Evolutionary conservation across 2,888 invertebrate species (phyloP), one percentile per base, ranked within the genome.

Genomic region (Deilephila porcellus): DNA sequence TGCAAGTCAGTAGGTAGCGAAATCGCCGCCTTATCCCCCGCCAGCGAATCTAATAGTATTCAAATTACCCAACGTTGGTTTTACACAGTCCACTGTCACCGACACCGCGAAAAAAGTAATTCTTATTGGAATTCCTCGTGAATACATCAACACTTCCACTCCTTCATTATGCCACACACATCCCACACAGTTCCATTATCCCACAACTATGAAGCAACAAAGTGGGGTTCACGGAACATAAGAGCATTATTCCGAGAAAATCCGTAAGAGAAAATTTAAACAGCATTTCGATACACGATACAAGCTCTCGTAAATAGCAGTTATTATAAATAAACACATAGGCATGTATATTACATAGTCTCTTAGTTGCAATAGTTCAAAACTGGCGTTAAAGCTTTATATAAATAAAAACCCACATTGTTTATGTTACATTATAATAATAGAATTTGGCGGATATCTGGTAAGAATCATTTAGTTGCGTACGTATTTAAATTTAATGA

Each of bases 391-490:
- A 78, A 83, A 80, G 81, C 77, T 73, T 76, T 74, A 59, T 75
- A 76, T 83, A 84, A 86, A 86, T 85, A 86, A 83, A 85, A 83
- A 76, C 80, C 79, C 79, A 79, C 81, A 78, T 79, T 86, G 86
- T 78, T 86, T 86, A 86, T 82, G 76, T 78, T 83, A 81, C 76
- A 80, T 75, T 83, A 83, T 86, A 86, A 84, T 86, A 82, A 83
- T 84, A 86, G 83, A 83, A 80, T 82, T 79, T 84, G 74, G 81
- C 80, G 85, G 86, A 85, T 78, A 84, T 86, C 86, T 86, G 86
- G 83, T 78, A 81, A 86, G 80, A 81, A 83, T 86, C 86, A 85
- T 83, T 86, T 82, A 81, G 79, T 80, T 77, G 74, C 82, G 83
- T 81, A 75, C 74, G 79, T 82, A 82, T 82, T 81, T 78, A 81